Evolutionary conservation across 2,797 vertebrate species (phyloP), one percentile per base, ranked within the genome.

Genomic region (Garrulus glandarius): DNA sequence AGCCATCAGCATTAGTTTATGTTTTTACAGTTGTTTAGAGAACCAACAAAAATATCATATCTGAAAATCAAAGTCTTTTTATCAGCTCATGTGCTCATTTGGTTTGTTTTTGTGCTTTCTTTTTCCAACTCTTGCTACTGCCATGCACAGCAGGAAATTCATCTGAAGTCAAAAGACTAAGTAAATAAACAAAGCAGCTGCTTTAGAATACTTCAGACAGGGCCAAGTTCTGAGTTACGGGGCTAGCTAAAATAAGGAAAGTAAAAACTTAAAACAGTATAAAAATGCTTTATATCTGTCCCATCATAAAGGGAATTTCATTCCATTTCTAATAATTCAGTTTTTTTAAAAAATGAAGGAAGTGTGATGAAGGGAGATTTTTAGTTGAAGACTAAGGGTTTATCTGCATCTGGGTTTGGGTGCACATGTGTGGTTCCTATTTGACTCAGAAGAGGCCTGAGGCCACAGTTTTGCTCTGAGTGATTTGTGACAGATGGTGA

Each of bases 401-500:
- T 69, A 46, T 41, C 26, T 68, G 60, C 52, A 43, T 82, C 49
- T 75, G 26, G 4, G 41, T 59, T 71, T 32, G n/a, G 32, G 24
- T 3, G 3, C 10, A 19, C 24, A 50, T 0, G 20, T 82, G 70
- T 79, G 56, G 44, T 50, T 95, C 37, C 29, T 82, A 6, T 83
- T 94, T 92, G 56, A 68, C 15, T 94, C 46, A 57, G 43, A 64
- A 83, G 49, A 68, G 20, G 57, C 68, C 68, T 57, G 60, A 91
- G 79, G 84, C 76, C 37, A 81, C 17, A 32, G 64, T 83, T 91
- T 77, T 75, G 30, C 64, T 53, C 49, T 27, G 26, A 89, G 89
- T 91, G 81, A 91, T 92, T 93, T 96, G 86, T 94, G 92, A 83
- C 91, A 95, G 92, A 87, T 68, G 68, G 68, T 85, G 78, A 91